These are phyloP conservation scores for Ommatoiulus sabulosus DNA, from an alignment of 2,888 invertebrate species.

Conservation along the genomic window DNA sequence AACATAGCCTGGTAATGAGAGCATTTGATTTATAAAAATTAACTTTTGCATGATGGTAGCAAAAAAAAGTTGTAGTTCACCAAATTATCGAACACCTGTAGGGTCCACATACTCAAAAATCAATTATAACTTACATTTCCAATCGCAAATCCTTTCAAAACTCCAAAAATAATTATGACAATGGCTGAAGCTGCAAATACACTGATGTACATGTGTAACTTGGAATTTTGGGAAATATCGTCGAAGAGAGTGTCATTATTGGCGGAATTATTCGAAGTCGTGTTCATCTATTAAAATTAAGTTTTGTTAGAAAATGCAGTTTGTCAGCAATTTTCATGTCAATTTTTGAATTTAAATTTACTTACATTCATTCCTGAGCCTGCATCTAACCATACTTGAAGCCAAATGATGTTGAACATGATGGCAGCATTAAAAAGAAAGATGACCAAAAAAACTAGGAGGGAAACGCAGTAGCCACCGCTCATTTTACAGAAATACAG, in stretches of 20 bases:
- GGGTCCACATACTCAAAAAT: too few species aligned
- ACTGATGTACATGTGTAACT: constrained; percentile 49
- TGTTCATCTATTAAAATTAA: neutral
- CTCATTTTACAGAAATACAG: constrained; percentile 49
- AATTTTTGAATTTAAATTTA: neutral
- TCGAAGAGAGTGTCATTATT: neutral
- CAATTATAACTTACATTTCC: constrained; percentile 47
- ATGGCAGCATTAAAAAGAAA: constrained; percentile 62
- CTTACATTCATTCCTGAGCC: constrained; percentile 59
- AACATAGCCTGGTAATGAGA: constrained; percentile 51
- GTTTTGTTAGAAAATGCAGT: neutral
- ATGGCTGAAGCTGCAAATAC: constrained; percentile 47
- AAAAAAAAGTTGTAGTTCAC: neutral
- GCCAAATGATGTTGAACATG: constrained; percentile 64
- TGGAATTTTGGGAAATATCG: constrained; percentile 19
- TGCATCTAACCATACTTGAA: constrained; percentile 64
- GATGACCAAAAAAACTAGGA: constrained; percentile 46
- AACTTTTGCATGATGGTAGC: neutral
- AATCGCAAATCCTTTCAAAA: constrained; percentile 51
- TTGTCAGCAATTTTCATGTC: neutral
- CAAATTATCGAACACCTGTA: neutral
- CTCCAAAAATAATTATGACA: constrained; percentile 26
- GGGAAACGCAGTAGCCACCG: constrained; percentile 54
- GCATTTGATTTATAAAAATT: neutral
- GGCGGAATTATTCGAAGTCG: neutral